These are phyloP conservation scores for Prorops nasuta DNA, from an alignment of 1,140 invertebrate species.

Conservation along the genomic window DNA sequence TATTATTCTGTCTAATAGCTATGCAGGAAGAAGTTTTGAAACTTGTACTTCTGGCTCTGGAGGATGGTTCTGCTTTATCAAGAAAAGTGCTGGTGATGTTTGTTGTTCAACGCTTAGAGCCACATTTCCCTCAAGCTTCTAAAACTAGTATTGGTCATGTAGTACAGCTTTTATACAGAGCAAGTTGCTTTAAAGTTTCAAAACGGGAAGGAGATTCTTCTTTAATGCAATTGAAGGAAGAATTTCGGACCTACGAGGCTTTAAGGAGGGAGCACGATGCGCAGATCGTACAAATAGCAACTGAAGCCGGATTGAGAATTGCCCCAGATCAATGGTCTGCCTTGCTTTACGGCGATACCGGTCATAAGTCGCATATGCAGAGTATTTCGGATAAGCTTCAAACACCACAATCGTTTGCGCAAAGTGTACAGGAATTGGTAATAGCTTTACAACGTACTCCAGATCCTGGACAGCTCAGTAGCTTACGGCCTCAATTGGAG, in stretches of 20 bases:
- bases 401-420: constrained; percentile 86
- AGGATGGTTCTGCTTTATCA: constrained; percentile 95
- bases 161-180: constrained; percentile 94
- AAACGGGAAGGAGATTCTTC: constrained; percentile 97
- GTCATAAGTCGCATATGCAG: constrained; percentile 98
- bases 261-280: constrained; percentile 94
- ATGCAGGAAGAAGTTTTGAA: constrained; percentile 99
- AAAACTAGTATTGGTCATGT: constrained; percentile 99
- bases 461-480: constrained; percentile 82
- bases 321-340: constrained; percentile 99
- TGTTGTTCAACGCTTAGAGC: constrained; percentile 93
- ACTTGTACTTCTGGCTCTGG: constrained; percentile 88
- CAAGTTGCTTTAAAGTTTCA: constrained; percentile 97
- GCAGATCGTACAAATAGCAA: constrained; percentile 97
- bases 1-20: constrained; percentile 57
- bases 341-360: constrained; percentile 90
- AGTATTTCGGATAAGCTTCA: constrained; percentile 95
- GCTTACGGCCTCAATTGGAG: constrained; percentile 77
- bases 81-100: constrained; percentile 98
- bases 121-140: constrained; percentile 95
- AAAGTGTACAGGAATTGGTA: constrained; percentile 88
- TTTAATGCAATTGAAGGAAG: constrained; percentile 97
- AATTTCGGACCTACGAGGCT: constrained; percentile 93
- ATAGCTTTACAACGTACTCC: constrained; percentile 89
- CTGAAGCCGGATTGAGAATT: constrained; percentile 93